These are phyloP conservation scores for Motacilla alba DNA, from an alignment of 2,113 vertebrate genomes.

Conservation along the genomic window DNA sequence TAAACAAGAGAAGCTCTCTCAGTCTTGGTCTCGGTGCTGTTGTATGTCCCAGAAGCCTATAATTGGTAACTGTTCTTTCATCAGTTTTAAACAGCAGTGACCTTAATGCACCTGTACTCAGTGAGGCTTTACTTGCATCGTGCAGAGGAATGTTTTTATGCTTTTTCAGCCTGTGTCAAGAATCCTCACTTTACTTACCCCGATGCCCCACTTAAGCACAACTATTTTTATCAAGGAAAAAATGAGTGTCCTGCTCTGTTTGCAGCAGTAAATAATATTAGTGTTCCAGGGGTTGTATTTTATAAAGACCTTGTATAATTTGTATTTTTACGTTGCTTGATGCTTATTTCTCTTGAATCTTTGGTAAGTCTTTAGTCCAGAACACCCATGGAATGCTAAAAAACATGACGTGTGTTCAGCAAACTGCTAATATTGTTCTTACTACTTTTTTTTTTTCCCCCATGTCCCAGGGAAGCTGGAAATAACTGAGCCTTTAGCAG, in stretches of 20 bases:
- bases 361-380: not conserved
- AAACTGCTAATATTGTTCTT: not conserved
- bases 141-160: not conserved
- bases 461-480: not conserved
- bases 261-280: not conserved
- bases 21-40: not conserved
- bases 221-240: not conserved
- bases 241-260: not conserved
- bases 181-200: not conserved
- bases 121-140: not conserved
- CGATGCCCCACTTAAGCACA: not conserved
- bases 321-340: not conserved
- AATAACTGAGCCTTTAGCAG: not conserved
- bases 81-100: not conserved
- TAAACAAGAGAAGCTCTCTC: not conserved
- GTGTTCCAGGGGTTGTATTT: not conserved
- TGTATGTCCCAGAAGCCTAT: not conserved
- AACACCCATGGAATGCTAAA: not conserved
- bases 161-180: not conserved
- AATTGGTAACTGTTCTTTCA: not conserved
- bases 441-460: not conserved
- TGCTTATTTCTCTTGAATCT: not conserved
- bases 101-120: not conserved
- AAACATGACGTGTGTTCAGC: not conserved
- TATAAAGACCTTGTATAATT: not conserved